phyloP scores from a whole-genome alignment of 2,888 invertebrate species.

The Prenolepis imparis region DNA sequence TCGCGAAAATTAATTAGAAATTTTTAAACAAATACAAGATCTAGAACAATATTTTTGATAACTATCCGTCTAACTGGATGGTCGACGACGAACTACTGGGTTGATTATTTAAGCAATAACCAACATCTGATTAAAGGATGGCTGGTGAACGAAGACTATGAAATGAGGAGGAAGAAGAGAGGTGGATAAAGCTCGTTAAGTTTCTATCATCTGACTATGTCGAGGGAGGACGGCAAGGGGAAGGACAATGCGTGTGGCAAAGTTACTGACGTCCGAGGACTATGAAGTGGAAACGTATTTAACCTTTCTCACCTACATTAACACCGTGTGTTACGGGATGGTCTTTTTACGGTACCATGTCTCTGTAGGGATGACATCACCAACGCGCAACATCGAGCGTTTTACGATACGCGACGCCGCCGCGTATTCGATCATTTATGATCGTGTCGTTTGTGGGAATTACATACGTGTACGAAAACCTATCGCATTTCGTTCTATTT shows the following conservation, averaged over 20 bases:
- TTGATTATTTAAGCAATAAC: constrained; percentile 64
- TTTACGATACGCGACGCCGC: constrained; percentile 40
- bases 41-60: background rate
- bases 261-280: constrained; percentile 43
- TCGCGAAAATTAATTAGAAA: background rate
- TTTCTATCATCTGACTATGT: constrained; percentile 68
- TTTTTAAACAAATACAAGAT: background rate
- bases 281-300: constrained; percentile 62
- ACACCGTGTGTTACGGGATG: constrained; percentile 33
- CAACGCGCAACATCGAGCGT: constrained; percentile 33
- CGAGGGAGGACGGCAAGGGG: constrained; percentile 45
- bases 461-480: constrained; percentile 9
- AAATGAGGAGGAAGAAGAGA: constrained; percentile 45
- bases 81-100: constrained; percentile 12
- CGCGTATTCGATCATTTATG: constrained; percentile 42
- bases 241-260: constrained; percentile 48
- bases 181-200: constrained; percentile 67
- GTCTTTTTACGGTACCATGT: constrained; percentile 45
- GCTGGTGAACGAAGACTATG: constrained; percentile 53
- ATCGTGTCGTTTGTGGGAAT: constrained; percentile 20
- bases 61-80: constrained; percentile 1
- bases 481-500: constrained; percentile 23
- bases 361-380: constrained; percentile 10
- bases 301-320: constrained; percentile 72
- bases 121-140: constrained; percentile 63